Conservation (phyloP, 2,113 vertebrate genomes). For the Mustela lutreola region DNA sequence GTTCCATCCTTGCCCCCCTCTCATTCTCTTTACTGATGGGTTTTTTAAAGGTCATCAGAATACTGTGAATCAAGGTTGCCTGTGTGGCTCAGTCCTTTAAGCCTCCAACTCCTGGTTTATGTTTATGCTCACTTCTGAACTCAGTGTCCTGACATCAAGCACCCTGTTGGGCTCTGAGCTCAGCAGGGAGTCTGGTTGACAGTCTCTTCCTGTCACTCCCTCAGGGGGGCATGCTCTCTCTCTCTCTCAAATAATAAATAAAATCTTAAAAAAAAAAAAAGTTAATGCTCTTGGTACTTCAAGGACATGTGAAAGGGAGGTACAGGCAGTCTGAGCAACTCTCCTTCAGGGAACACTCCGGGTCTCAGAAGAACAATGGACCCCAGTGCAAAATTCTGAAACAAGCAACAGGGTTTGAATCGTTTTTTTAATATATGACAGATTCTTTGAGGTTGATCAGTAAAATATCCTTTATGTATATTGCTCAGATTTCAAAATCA, state of each 20-base stretch:
- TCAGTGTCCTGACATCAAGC: background rate
- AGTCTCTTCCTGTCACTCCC: background rate
- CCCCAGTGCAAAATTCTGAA: background rate
- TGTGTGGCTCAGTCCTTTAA: background rate
- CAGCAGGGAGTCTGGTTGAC: background rate
- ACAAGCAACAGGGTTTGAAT: background rate
- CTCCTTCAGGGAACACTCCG: background rate
- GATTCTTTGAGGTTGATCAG: conserved; percentile 51
- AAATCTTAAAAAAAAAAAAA: background rate
- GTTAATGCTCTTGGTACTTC: background rate
- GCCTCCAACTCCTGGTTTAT: background rate
- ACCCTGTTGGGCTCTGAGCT: background rate
- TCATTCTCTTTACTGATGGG: background rate
- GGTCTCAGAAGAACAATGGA: background rate
- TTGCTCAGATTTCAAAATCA: conserved; percentile 59
- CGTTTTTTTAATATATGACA: background rate
- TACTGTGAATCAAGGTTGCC: background rate
- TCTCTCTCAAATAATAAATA: background rate
- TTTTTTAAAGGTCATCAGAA: background rate
- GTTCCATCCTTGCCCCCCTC: background rate
- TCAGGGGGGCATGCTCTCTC: background rate
- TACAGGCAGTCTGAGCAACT: background rate
- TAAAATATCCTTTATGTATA: conserved; percentile 39
- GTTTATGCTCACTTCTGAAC: background rate
- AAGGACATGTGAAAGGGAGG: background rate